Conservation (phyloP, 2,888 invertebrate genomes). For the Lycocerus yunnanus region DNA sequence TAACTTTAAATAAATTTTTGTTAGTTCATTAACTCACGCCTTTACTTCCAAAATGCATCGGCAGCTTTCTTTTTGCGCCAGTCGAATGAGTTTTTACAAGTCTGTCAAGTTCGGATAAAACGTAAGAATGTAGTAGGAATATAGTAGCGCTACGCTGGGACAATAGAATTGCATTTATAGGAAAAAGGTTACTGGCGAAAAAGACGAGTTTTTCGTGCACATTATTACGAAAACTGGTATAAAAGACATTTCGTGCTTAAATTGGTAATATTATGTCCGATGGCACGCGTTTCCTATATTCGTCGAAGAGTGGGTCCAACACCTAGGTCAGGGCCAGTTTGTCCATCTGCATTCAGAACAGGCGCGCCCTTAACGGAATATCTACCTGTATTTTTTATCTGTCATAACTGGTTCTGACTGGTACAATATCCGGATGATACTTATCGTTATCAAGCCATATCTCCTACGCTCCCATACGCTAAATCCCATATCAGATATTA, state of each 20-base stretch:
- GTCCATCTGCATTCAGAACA: slow-evolving; percentile 46
- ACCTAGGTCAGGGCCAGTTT: slow-evolving; percentile 45
- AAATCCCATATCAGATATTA: background rate
- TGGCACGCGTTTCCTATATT: slow-evolving; percentile 39
- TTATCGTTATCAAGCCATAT: background rate
- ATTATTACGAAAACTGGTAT: slow-evolving; percentile 36
- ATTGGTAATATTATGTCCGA: slow-evolving; percentile 24
- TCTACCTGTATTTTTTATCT: slow-evolving; percentile 29
- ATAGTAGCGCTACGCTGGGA: slow-evolving; percentile 33
- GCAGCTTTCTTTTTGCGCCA: slow-evolving; percentile 16
- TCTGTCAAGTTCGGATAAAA: slow-evolving; percentile 37
- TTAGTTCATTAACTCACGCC: slow-evolving; percentile 14
- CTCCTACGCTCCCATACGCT: background rate
- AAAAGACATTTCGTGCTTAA: slow-evolving; percentile 11
- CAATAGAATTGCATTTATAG: slow-evolving; percentile 36
- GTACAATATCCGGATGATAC: slow-evolving; percentile 4
- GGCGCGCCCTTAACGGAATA: slow-evolving; percentile 43
- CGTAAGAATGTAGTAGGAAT: slow-evolving; percentile 37
- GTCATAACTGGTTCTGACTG: slow-evolving; percentile 27
- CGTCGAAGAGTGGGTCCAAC: slow-evolving; percentile 39
- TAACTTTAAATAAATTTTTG: background rate
- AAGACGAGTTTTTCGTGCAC: slow-evolving; percentile 34
- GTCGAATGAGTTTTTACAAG: slow-evolving; percentile 36
- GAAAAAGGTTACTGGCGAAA: slow-evolving; percentile 33
- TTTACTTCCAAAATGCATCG: slow-evolving; percentile 19